These are phyloP conservation scores for Ictalurus furcatus DNA, from an alignment of 2,113 vertebrate species.

Conservation along the genomic window DNA sequence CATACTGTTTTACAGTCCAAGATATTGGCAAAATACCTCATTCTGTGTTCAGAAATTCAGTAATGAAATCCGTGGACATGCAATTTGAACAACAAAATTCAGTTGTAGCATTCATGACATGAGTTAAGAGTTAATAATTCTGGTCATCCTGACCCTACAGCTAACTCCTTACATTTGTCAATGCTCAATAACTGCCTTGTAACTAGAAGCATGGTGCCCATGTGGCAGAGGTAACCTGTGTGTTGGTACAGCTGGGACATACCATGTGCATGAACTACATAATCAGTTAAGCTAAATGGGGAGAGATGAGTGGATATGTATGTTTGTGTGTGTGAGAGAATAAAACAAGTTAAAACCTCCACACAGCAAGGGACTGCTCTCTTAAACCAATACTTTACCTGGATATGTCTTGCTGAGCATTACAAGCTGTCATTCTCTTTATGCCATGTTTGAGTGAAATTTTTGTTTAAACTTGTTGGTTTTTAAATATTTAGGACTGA, in stretches of 20 bases:
- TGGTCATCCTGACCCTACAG: neutral
- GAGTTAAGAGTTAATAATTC: neutral
- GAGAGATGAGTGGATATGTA: neutral
- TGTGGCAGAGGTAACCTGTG: neutral
- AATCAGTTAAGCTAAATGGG: neutral
- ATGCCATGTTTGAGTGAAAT: neutral
- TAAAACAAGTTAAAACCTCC: neutral
- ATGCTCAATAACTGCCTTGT: neutral
- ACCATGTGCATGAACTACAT: neutral
- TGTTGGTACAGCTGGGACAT: neutral
- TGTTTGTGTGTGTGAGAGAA: neutral
- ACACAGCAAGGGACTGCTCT: constrained; percentile 30
- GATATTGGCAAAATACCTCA: neutral
- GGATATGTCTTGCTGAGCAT: neutral
- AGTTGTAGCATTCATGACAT: neutral
- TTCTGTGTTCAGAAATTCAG: neutral
- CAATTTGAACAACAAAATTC: neutral
- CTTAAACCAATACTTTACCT: neutral
- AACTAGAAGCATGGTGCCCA: neutral
- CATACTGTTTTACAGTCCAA: neutral
- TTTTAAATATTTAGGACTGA: neutral
- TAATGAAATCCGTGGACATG: neutral
- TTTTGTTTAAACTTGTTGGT: neutral
- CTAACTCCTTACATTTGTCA: neutral
- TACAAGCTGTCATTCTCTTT: neutral